Percentiles rank a stretch among this genome's conserved stretches.
Conservation (phyloP, 2,797 vertebrate genomes). For the Myiotriccus ornatus region DNA sequence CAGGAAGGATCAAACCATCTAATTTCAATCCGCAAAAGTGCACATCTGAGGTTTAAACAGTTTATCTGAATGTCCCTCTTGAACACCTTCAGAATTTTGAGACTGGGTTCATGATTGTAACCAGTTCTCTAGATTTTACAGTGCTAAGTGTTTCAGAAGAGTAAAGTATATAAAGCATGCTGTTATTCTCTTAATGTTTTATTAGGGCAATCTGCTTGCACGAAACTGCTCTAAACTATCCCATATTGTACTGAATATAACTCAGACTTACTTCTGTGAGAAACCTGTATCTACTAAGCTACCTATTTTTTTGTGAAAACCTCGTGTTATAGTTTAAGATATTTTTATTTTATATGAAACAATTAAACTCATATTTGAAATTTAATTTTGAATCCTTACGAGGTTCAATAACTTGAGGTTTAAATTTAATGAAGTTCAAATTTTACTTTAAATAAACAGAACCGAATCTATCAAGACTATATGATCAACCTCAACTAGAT, state of each 20-base stretch:
- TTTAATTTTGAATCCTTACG: background rate
- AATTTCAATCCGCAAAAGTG: background rate
- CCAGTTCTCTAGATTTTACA: background rate
- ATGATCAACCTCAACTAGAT: background rate
- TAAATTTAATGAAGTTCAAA: slow-evolving; percentile 9
- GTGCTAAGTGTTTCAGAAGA: background rate
- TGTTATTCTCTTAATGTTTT: slow-evolving; percentile 8
- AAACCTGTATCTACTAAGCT: background rate
- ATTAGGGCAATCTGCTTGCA: background rate
- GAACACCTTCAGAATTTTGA: background rate
- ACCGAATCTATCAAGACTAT: background rate
- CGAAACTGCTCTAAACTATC: background rate
- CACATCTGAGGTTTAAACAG: background rate
- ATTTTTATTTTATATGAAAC: background rate
- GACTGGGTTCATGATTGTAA: background rate
- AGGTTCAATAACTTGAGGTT: background rate
- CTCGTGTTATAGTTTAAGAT: background rate
- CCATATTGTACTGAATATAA: background rate
- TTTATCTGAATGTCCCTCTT: background rate
- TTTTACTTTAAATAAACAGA: background rate
- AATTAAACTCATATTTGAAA: background rate
- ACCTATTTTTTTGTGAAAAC: background rate
- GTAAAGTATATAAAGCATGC: background rate
- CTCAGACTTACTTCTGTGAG: background rate
- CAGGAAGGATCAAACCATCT: background rate